Percentiles rank a stretch among this genome's conserved stretches.
phyloP scores from a whole-genome alignment of 2,888 invertebrate species.

The Drosophila flavopinicola region DNA sequence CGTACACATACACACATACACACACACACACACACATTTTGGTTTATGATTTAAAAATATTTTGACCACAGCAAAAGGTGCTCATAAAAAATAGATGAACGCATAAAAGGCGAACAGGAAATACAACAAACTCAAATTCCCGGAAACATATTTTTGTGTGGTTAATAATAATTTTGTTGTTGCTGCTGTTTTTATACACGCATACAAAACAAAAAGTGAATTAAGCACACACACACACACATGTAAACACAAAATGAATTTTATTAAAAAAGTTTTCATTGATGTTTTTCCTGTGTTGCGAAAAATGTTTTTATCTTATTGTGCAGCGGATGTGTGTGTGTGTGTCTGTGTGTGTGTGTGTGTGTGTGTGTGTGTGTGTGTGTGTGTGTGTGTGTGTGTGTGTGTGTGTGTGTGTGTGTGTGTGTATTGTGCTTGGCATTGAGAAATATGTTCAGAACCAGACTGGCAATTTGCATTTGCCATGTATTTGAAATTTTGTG shows the following conservation, averaged over 20 bases:
- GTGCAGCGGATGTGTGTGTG: slow-evolving; percentile 5
- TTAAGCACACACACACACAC: slow-evolving; percentile 33
- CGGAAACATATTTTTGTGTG: slow-evolving; percentile 36
- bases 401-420: slow-evolving; percentile 2
- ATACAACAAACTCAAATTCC: slow-evolving; percentile 32
- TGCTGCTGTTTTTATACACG: slow-evolving; percentile 3
- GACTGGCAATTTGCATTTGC: slow-evolving; percentile 54
- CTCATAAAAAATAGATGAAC: slow-evolving; percentile 28
- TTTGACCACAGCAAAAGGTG: slow-evolving; percentile 29
- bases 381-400: slow-evolving; percentile 9
- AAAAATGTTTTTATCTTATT: slow-evolving; percentile 42
- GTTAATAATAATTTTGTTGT: slow-evolving; percentile 45
- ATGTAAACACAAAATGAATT: slow-evolving; percentile 39
- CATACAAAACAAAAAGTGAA: slow-evolving; percentile 41
- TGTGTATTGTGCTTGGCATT: slow-evolving; percentile 30
- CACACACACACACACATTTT: slow-evolving; percentile 17
- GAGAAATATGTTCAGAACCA: slow-evolving; percentile 52
- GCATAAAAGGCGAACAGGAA: slow-evolving; percentile 34
- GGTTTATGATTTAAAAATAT: slow-evolving; percentile 25
- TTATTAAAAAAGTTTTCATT: slow-evolving; percentile 56
- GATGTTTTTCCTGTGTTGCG: slow-evolving; percentile 41
- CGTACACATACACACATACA: slow-evolving; percentile 1
- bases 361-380: background rate
- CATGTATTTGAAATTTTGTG: slow-evolving; percentile 12
- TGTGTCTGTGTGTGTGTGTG: slow-evolving; percentile 4